Evolutionary conservation across 23 tunicate genomes (phyloP), one percentile per base, ranked within the genome.

Genomic region (Halocynthia roretzi): DNA sequence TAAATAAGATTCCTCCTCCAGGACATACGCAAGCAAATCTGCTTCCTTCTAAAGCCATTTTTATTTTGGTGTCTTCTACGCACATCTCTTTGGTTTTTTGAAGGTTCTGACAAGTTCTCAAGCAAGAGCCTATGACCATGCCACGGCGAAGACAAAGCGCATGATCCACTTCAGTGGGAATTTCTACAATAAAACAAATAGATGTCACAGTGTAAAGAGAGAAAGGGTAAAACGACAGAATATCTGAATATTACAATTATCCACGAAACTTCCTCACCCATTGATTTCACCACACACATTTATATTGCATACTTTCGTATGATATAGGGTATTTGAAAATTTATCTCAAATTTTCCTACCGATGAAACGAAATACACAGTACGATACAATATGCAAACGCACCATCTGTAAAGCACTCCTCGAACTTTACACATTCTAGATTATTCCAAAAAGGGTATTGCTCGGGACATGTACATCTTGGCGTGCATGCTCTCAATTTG

Each of bases 21-120:
- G 78, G 78, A 74, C 78, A 74, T 8, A 74, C 62, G 64, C 78
- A 74, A 74, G 56, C 78, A 18, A 54, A 54, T 54, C 65, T 56
- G 55, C 15, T 48, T 14, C n/a, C 2, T 11, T 21, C 22, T 31
- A 31, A 0, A 4, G 44, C 44, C 44, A 31, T 31, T 4, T 31
- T 31, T 31, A 31, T 31, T 31, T 31, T 31, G 8, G 78, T 74
- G 20, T 11, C n/a, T 10, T 17, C 60, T 17, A 54, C 61, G 56
- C 78, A 74, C 18, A 17, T 48, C 17, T 74, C 78, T 53, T 19
- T 74, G 14, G 60, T 2, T 10, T 52, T 64, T 54, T 50, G 50
- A 20, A 74, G 20, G 40, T 74, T 74, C 5, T 74, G 2, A 54
- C 78, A 74, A 8, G 78, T 74, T 74, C 78, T 53, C 8, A 74